A percentile compares a stretch with the other conserved stretches of the same genome.
These are phyloP conservation scores for Physocephala rufipes DNA, from an alignment of 2,888 invertebrate species.

Conservation along the genomic window DNA sequence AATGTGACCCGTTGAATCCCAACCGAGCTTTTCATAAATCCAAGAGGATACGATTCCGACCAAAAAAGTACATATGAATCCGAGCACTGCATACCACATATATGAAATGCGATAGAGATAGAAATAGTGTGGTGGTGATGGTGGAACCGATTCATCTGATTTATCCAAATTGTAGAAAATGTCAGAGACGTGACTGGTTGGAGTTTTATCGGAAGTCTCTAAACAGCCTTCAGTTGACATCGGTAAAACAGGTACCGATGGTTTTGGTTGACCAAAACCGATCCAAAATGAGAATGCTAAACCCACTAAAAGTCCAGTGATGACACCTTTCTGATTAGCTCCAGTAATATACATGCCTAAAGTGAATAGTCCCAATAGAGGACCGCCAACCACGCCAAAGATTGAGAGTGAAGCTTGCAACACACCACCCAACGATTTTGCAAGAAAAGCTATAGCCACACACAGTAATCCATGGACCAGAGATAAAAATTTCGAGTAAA, in stretches of 20 bases:
- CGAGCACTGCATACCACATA: conserved; percentile 75
- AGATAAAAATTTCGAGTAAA: conserved; percentile 75
- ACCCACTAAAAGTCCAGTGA: conserved; percentile 73
- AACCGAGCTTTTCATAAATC: conserved; percentile 59
- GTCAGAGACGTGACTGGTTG: conserved; percentile 14
- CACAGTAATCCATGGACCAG: conserved; percentile 79
- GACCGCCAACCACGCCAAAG: conserved; percentile 88
- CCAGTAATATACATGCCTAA: conserved; percentile 83
- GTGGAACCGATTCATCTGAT: conserved; percentile 9
- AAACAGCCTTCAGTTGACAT: conserved; percentile 72
- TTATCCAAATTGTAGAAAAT: conserved; percentile 21
- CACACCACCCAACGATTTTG: conserved; percentile 84
- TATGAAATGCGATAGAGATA: conserved; percentile 71
- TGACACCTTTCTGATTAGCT: conserved; percentile 78
- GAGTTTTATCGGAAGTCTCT: conserved; percentile 40
- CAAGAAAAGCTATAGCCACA: conserved; percentile 82
- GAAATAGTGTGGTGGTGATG: conserved; percentile 50
- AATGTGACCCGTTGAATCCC: conserved; percentile 57
- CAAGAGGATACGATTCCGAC: conserved; percentile 69
- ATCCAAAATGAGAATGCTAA: conserved; percentile 81
- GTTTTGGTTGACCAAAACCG: conserved; percentile 83
- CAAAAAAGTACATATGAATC: conserved; percentile 67
- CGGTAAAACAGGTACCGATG: conserved; percentile 69
- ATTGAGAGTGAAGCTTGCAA: conserved; percentile 87
- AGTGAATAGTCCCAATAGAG: conserved; percentile 84